These are phyloP conservation scores for Marronus borbonicus DNA, from an alignment of 2,888 invertebrate genomes.

Conservation along the genomic window DNA sequence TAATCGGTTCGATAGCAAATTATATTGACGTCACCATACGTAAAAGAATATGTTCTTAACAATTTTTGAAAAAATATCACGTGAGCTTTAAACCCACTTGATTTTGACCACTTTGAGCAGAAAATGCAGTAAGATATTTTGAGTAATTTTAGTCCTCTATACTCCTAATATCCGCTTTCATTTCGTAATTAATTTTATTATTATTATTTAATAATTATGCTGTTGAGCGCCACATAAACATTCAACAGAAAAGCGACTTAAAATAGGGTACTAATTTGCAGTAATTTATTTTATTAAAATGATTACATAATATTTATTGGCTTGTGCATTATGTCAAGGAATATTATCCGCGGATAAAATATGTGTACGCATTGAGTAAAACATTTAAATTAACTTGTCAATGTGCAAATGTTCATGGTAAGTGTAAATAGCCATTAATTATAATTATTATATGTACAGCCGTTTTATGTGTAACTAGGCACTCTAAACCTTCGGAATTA, in stretches of 20 bases:
- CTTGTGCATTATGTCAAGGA: slow-evolving; percentile 5
- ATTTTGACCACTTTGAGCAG: too few relatives aligned
- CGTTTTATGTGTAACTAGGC: not conserved
- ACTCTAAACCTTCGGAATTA: slow-evolving; percentile 2
- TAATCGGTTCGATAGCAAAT: too few relatives aligned
- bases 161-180: too few relatives aligned
- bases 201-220: too few relatives aligned
- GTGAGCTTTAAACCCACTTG: too few relatives aligned
- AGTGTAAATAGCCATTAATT: slow-evolving; percentile 33
- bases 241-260: not conserved
- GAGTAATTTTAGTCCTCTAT: too few relatives aligned
- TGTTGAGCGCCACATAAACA: not conserved
- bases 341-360: slow-evolving; percentile 13
- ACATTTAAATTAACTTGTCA: slow-evolving; percentile 34
- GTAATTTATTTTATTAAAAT: slow-evolving; percentile 5
- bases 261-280: not conserved
- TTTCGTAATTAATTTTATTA: too few relatives aligned
- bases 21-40: too few relatives aligned
- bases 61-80: too few relatives aligned
- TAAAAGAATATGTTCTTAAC: too few relatives aligned
- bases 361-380: not conserved
- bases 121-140: too few relatives aligned
- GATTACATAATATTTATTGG: not conserved
- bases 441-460: slow-evolving; percentile 23
- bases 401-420: slow-evolving; percentile 3